Conservation (phyloP, 2,888 invertebrate species). For the Azorinus chamasolen region DNA sequence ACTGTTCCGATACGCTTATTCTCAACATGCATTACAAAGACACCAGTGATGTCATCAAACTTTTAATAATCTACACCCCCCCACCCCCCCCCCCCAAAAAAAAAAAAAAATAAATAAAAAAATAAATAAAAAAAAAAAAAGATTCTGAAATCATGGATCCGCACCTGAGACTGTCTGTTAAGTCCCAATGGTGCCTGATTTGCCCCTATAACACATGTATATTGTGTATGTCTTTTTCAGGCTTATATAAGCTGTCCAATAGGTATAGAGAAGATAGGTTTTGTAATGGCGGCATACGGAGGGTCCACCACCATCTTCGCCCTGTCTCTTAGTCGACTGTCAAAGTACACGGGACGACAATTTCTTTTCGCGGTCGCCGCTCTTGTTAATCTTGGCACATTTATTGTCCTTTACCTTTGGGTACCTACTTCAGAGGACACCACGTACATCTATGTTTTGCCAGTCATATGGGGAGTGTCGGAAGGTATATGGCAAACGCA, state of each 20-base stretch:
- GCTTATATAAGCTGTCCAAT: conserved; percentile 77
- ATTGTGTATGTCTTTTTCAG: conserved; percentile 64
- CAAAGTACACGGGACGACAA: conserved; percentile 71
- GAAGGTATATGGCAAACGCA: conserved; percentile 80
- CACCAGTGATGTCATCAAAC: no score
- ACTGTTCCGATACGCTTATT: no score
- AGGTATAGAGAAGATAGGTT: conserved; percentile 78
- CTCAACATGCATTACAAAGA: no score
- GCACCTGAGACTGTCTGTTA: no score
- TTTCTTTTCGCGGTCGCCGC: conserved; percentile 70
- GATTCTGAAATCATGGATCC: no score
- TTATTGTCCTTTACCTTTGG: conserved; percentile 71
- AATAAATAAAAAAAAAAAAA: no score
- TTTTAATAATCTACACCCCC: no score
- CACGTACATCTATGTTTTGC: conserved; percentile 66
- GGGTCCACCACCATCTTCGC: conserved; percentile 72
- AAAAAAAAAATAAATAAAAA: no score
- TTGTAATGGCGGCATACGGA: conserved; percentile 78
- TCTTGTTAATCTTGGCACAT: conserved; percentile 64
- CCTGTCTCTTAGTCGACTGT: conserved; percentile 67
- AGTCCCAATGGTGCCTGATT: no score
- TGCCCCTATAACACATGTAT: no score
- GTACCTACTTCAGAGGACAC: conserved; percentile 35
- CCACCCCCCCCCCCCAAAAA: no score
- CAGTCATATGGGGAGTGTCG: conserved; percentile 73